These are phyloP conservation scores for Stenopsyche tienmushanensis DNA, from an alignment of 1,140 invertebrate species.

Conservation along the genomic window DNA sequence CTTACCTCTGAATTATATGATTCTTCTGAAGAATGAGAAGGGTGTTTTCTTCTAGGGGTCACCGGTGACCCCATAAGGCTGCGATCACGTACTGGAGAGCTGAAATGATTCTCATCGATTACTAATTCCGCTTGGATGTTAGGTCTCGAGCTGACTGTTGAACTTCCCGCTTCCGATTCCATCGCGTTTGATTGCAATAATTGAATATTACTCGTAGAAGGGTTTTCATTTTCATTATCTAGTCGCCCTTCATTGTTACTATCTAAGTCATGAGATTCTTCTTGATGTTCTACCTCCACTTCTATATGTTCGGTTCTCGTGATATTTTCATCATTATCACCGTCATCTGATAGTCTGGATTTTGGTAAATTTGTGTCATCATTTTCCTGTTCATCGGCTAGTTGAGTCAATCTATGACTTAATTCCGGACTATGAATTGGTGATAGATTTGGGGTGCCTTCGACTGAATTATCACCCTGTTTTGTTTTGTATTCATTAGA, in stretches of 20 bases:
- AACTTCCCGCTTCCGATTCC: conserved; percentile 1
- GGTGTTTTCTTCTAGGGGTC: background rate
- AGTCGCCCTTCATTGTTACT: too few species aligned
- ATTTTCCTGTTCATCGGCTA: conserved; percentile 27
- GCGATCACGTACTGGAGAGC: conserved; percentile 25
- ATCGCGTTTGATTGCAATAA: background rate
- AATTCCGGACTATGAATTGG: conserved; percentile 35
- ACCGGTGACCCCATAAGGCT: conserved; percentile 37
- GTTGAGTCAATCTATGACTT: conserved; percentile 19
- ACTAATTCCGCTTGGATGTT: conserved; percentile 17
- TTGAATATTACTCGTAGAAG: background rate
- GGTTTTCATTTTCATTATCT: background rate
- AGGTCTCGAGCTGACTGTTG: background rate
- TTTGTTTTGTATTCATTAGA: conserved; percentile 26
- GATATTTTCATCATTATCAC: background rate
- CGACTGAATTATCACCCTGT: conserved; percentile 37
- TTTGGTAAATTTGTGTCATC: background rate
- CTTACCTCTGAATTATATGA: conserved; percentile 40
- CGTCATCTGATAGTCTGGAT: background rate
- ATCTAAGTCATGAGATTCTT: background rate
- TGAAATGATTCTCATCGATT: conserved; percentile 41
- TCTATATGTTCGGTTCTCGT: background rate
- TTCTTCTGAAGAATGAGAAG: conserved; percentile 34
- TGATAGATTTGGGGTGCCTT: conserved; percentile 29
- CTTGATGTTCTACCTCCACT: background rate